Evolutionary conservation across 2,113 vertebrate genomes (phyloP).

Genomic region (Choloepus hoffmanni): DNA sequence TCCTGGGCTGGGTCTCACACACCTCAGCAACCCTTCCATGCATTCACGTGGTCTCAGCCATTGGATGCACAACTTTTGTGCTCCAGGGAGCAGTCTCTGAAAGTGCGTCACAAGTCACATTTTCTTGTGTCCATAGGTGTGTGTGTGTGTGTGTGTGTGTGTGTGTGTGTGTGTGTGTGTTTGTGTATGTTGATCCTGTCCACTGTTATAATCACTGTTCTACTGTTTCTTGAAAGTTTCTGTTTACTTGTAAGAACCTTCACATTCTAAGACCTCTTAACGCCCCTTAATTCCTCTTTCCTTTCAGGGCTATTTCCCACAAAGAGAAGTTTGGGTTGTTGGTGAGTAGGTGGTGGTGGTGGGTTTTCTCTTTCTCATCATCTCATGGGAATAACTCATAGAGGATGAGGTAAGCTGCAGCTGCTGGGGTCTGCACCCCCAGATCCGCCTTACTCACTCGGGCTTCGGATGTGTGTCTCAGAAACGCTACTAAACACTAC

Average conservation of each 20-base stretch:
- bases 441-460: not conserved
- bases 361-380: not conserved
- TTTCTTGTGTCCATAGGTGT: not conserved
- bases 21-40: not conserved
- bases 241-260: not conserved
- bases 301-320: not conserved
- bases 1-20: rapidly evolving
- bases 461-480: not conserved
- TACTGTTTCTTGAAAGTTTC: not conserved
- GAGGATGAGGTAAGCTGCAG: not conserved
- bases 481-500: not conserved
- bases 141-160: not conserved
- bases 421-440: not conserved
- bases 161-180: no score
- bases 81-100: not conserved
- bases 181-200: not conserved
- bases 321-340: no score
- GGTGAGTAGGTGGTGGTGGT: not conserved
- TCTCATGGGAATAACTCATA: not conserved
- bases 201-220: not conserved
- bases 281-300: not conserved
- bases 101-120: not conserved
- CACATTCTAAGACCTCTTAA: not conserved
- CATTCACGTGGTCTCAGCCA: rapidly evolving
- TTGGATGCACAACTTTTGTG: no score